Evolutionary conservation across 2,113 vertebrate species (phyloP).

Genomic region (Gavialis gangeticus): DNA sequence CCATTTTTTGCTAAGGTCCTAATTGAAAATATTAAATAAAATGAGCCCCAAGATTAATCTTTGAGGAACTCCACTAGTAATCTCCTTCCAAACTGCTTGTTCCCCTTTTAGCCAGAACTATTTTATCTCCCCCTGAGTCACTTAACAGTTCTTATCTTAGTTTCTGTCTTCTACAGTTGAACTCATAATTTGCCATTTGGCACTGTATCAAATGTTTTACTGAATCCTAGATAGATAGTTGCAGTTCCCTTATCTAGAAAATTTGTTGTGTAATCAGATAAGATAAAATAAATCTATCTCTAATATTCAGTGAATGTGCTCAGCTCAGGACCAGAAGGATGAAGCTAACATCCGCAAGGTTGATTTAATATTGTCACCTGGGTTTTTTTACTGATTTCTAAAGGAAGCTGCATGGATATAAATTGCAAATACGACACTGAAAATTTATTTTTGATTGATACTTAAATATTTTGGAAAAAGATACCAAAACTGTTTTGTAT

Average conservation of each 20-base stretch:
- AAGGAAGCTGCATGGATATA: neutral
- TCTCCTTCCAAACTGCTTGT: neutral
- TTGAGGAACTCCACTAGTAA: neutral
- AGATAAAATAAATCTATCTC: neutral
- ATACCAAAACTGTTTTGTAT: neutral
- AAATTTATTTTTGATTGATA: neutral
- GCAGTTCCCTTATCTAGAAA: conserved; percentile 7
- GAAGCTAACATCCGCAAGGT: neutral
- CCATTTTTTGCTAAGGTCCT: neutral
- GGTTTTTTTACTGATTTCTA: neutral
- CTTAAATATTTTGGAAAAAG: neutral
- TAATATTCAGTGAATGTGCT: conserved; percentile 6
- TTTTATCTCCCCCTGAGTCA: neutral
- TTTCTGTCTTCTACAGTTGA: neutral
- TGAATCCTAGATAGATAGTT: neutral
- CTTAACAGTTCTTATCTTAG: conserved; percentile 10
- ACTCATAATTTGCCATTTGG: neutral
- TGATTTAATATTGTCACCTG: neutral
- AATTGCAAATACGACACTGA: neutral
- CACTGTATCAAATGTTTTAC: neutral
- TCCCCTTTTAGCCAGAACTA: neutral
- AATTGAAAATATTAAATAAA: neutral
- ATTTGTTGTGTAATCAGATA: conserved; percentile 38
- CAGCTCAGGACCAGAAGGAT: neutral
- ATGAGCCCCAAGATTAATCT: neutral